These are phyloP conservation scores for Percina caprodes DNA, from an alignment of 2,113 vertebrate species.

Conservation along the genomic window DNA sequence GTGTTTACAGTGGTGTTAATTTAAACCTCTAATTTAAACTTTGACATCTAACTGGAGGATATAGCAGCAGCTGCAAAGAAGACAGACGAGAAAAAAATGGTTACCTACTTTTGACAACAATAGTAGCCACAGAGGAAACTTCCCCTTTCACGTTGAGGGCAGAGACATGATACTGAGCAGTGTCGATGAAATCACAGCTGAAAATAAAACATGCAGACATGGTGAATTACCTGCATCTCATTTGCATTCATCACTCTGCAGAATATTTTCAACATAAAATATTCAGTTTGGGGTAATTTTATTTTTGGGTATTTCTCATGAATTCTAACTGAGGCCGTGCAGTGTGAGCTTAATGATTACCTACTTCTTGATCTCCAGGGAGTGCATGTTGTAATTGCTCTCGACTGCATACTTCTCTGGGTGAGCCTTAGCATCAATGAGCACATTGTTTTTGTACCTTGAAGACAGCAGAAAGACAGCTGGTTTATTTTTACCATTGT, in stretches of 20 bases:
- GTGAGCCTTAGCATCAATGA: conserved; percentile 89
- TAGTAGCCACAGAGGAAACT: conserved; percentile 87
- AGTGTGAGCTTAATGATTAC: conserved; percentile 52
- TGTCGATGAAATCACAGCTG: conserved; percentile 96
- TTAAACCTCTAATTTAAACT: conserved; percentile 3
- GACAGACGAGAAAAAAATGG: neutral
- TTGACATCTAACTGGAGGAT: conserved; percentile 2
- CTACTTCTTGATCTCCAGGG: conserved; percentile 95
- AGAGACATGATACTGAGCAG: conserved; percentile 92
- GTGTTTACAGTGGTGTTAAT: neutral
- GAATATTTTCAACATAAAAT: neutral
- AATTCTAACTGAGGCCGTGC: neutral
- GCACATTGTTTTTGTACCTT: conserved; percentile 99
- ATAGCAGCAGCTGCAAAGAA: neutral
- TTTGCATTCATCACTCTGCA: neutral
- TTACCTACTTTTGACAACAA: conserved; percentile 96
- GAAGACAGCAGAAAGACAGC: conserved; percentile 37
- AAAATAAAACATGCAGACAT: conserved; percentile 52
- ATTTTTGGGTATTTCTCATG: conserved; percentile 4
- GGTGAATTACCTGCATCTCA: neutral
- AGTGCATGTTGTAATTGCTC: conserved; percentile 95
- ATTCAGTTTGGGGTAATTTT: neutral
- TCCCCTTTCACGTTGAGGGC: conserved; percentile 97
- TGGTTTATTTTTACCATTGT: conserved; percentile 25
- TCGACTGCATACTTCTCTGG: conserved; percentile 91